A percentile compares a stretch with the other conserved stretches of the same genome.
phyloP scores from a whole-genome alignment of 2,888 invertebrate genomes.

The Acanthoscelides obtectus region DNA sequence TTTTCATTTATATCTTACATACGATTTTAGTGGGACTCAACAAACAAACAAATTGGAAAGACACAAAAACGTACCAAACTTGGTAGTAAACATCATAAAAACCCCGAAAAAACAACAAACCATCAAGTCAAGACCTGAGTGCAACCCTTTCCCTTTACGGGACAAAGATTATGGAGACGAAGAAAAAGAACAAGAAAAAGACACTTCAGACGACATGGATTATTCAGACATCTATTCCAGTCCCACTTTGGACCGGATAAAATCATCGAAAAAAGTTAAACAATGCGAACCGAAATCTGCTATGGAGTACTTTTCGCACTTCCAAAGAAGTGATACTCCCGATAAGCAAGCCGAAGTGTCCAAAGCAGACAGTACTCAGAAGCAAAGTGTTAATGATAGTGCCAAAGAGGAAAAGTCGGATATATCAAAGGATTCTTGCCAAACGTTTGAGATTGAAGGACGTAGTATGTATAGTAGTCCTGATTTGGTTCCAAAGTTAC shows the following conservation, averaged over 20 bases:
- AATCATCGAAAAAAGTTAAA: constrained; percentile 1
- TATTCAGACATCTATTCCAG: constrained; percentile 8
- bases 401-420: neutral
- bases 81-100: neutral
- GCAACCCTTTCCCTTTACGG: constrained; percentile 5
- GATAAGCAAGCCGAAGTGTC: neutral
- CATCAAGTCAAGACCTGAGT: neutral
- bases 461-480: neutral
- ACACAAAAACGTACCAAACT: neutral
- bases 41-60: neutral
- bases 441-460: neutral
- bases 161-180: constrained; percentile 6
- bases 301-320: constrained; percentile 7
- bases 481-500: neutral
- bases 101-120: neutral
- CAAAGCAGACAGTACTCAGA: neutral
- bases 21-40: too few relatives aligned
- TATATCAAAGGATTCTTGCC: neutral
- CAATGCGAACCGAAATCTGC: constrained; percentile 4
- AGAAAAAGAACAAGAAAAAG: constrained; percentile 1
- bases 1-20: too few relatives aligned
- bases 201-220: constrained; percentile 1
- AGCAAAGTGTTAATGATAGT: neutral
- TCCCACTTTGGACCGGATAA: constrained; percentile 4
- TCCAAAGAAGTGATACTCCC: neutral